Base-by-base conservation (phyloP, 2,113 vertebrate genomes). In the Coptodon bakossiorum region DNA sequence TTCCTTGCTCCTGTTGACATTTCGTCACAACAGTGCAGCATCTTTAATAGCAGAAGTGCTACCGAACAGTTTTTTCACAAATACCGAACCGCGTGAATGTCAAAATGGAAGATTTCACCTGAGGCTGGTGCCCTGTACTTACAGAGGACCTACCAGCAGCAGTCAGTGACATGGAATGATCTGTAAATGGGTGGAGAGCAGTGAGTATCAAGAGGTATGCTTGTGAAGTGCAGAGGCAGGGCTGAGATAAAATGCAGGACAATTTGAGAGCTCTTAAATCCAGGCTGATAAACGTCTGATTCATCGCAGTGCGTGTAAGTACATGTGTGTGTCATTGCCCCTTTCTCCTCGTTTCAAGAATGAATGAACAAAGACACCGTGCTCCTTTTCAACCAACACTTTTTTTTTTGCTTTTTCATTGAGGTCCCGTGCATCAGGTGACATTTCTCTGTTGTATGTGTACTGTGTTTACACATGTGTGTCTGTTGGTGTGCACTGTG, bases 21-120 rank as follows among this genome's bases (percentile, higher is more conserved):
- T 61, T 79, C 29, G 59, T 83, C 53, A 86, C 73, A 90, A 88
- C 71, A 93, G 87, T 54, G 83, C 79, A 57, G 52, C 79, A 24
- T 84, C 29, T 8, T 61, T 80, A 76, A 90, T 31, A 61, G 83
- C 71, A 66, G 56, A 29, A 17, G n/a, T 16, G 14, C 80, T 16
- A 53, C 83, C 14, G 10, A 90, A 63, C 6, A 19, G n/a, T 45
- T 89, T 91, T 91, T 90, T 78, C 79, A 82, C 73, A 83, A 38
- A 94, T 82, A 84, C 88, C 24, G 9, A 89, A 79, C 29, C 1
- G 8, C 68, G 66, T 88, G 83, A 89, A 92, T 85, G 84, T 94
- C 90, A 92, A 82, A 95, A 91, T 89, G 82, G 63, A 93, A 90
- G 80, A 89, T 86, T 91, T 92, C 88, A 91, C 88, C 91, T 68